A percentile compares a stretch with the other conserved stretches of the same genome.
Conservation (phyloP, 2,113 vertebrate genomes). For the Coptodon bakossiorum region DNA sequence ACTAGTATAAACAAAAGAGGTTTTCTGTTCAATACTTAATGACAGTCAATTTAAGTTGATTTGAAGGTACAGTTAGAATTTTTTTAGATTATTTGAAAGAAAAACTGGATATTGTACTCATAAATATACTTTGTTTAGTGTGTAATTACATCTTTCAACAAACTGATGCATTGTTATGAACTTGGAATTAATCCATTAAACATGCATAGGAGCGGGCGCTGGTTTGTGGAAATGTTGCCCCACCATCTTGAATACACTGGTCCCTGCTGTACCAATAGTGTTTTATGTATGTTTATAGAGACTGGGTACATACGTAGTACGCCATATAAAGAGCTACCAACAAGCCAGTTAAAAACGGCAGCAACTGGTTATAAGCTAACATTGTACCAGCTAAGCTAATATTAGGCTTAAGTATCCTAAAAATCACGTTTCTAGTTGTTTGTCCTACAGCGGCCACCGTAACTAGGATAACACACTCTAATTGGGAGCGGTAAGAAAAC, state of each 20-base stretch:
- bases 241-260: not conserved
- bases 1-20: not conserved
- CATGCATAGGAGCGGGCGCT: not conserved
- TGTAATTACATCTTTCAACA: not conserved
- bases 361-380: not conserved
- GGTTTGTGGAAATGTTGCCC: not conserved
- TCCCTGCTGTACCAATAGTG: fast-evolving
- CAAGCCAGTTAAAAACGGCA: not conserved
- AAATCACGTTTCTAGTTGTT: fast-evolving
- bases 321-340: not conserved
- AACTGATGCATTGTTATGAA: not conserved
- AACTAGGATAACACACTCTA: not conserved
- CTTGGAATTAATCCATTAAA: not conserved
- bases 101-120: not conserved
- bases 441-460: fast-evolving
- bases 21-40: not conserved
- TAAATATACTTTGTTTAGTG: not conserved
- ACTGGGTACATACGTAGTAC: not conserved
- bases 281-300: not conserved
- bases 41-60: not conserved
- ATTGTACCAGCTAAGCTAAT: not conserved
- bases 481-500: not conserved
- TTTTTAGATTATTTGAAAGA: not conserved
- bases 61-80: not conserved
- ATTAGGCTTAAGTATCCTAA: not conserved